Conservation (phyloP, 2,888 invertebrate genomes). For the Galerucella calmariensis region DNA sequence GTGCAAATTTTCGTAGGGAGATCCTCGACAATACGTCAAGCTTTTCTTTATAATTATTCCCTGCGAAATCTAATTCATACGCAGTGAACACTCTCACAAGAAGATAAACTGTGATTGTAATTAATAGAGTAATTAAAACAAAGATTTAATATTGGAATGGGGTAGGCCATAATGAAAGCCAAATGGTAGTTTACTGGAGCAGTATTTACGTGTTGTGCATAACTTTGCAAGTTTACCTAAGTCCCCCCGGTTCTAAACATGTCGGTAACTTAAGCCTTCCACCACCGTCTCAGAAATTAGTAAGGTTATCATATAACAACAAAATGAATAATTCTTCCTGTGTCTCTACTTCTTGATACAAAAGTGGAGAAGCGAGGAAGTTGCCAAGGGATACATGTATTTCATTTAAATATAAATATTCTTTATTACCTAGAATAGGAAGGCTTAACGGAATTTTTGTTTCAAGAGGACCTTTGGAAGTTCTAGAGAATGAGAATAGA, state of each 20-base stretch:
- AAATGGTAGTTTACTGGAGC: constrained; percentile 62
- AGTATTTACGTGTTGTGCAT: constrained; percentile 66
- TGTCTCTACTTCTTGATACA: constrained; percentile 33
- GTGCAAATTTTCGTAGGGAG: constrained; percentile 17
- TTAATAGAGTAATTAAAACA: constrained; percentile 64
- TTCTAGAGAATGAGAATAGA: neutral
- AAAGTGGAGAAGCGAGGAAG: constrained; percentile 25
- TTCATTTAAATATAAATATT: constrained; percentile 32
- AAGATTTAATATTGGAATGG: constrained; percentile 63
- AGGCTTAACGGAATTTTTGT: neutral
- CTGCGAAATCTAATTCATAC: constrained; percentile 59
- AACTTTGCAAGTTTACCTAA: constrained; percentile 66
- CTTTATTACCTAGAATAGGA: constrained; percentile 15
- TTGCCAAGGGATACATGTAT: constrained; percentile 21
- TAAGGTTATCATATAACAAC: constrained; percentile 50
- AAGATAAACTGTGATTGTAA: constrained; percentile 62
- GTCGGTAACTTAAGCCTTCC: constrained; percentile 63
- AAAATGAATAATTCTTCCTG: constrained; percentile 44
- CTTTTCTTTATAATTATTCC: constrained; percentile 53
- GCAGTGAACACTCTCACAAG: constrained; percentile 47
- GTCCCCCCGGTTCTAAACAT: constrained; percentile 63
- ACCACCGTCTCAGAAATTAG: constrained; percentile 61
- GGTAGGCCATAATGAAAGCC: constrained; percentile 62
- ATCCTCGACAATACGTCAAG: constrained; percentile 28
- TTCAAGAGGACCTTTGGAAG: neutral